Base-by-base conservation (phyloP, 2,113 vertebrate species). In the Alligator sinensis region DNA sequence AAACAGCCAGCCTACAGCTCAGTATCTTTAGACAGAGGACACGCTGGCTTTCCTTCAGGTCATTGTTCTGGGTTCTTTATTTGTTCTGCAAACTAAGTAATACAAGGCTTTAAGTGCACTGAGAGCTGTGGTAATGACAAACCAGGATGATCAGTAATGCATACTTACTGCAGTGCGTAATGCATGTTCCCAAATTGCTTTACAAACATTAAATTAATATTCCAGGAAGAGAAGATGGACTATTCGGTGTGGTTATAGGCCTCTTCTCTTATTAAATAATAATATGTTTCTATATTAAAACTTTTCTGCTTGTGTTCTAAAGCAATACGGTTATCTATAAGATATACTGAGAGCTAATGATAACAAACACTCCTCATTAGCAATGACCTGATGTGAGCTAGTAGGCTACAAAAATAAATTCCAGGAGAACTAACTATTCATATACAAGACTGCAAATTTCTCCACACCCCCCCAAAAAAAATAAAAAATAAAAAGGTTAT, bases 221-320 rank as follows among this genome's bases (percentile, higher is more conserved):
- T 78, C 62, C 82, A 64, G 85, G 25, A 62, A 95, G 62, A 77
- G 80, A 90, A 90, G 84, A 91, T 89, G 91, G 60, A 93, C 92
- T 92, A 82, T 70, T 62, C 30, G 38, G 14, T 82, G 87, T 86
- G 88, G 76, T 72, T 80, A 80, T 68, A 89, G 60, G 70, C 93
- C 95, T 89, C 70, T 62, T 95, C 84, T 84, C 94, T 87, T 88
- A 95, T 74, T 80, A 82, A 75, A 90, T 77, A 80, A 95, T 87
- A 82, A 25, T 88, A 47, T 47, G 90, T 94, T 94, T 93, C 95
- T 97, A 94, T 96, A 94, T 96, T 92, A 81, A 96, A 47, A 88
- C 86, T 77, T 47, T 96, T 95, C 88, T 94, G 94, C 84, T 93
- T 88, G 54, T 70, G 77, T 81, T 93, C 91, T 75, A 91, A 89